Evolutionary conservation across 2,888 invertebrate species (phyloP).

Genomic region (Criorhina ranunculi): DNA sequence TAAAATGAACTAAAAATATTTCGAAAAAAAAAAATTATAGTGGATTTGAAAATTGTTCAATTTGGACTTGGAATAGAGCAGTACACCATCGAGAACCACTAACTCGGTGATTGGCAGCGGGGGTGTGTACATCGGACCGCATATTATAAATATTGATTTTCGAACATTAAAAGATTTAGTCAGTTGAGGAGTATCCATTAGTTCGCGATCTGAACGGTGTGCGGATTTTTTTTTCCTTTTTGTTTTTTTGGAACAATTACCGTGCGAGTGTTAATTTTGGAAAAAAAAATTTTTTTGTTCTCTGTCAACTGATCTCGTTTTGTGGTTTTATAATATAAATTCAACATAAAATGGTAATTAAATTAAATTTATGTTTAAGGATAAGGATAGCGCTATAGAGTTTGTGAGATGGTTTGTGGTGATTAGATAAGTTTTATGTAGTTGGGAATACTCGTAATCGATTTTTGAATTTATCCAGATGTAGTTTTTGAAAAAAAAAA

Average conservation of each 20-base stretch:
- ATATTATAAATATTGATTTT: conserved; percentile 84
- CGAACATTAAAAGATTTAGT: conserved; percentile 82
- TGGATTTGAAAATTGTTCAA: conserved; percentile 44
- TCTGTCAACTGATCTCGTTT: conserved; percentile 2
- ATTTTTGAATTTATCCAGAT: too few species aligned
- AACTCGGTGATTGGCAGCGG: conserved; percentile 51
- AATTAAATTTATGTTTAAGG: background rate
- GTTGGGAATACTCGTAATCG: too few species aligned
- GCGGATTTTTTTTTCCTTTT: background rate
- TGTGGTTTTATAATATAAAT: conserved; percentile 21
- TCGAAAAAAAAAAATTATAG: conserved; percentile 45
- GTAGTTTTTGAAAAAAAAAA: too few species aligned
- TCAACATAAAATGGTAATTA: conserved; percentile 36
- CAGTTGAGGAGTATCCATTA: conserved; percentile 77
- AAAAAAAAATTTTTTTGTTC: too few species aligned
- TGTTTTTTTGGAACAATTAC: background rate
- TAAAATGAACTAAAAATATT: conserved; percentile 83
- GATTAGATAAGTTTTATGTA: conserved; percentile 8
- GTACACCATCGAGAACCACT: conserved; percentile 40
- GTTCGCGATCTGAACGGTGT: conserved; percentile 42
- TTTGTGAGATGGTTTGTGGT: background rate
- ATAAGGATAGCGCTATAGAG: background rate
- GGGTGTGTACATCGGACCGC: conserved; percentile 59
- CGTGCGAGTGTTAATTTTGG: too few species aligned
- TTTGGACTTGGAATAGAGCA: conserved; percentile 53